These are phyloP conservation scores for Stichopus horrens DNA, from an alignment of 53 echinoderm and acorn worm genomes.

Conservation along the genomic window DNA sequence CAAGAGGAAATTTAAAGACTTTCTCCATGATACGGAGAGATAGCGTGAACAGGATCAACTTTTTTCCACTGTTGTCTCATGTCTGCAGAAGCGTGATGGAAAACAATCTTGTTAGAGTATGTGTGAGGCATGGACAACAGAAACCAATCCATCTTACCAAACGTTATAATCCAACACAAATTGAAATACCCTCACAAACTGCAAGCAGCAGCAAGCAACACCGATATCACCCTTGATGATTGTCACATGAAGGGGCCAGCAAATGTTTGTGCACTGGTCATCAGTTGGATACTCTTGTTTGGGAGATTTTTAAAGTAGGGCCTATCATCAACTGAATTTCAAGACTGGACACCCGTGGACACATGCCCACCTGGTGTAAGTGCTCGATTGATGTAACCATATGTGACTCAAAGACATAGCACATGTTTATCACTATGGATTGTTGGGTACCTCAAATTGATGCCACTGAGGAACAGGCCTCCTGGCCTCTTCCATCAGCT, in stretches of 20 bases:
- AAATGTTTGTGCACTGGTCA: no score
- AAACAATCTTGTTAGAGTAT: neutral
- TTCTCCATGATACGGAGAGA: neutral
- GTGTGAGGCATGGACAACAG: neutral
- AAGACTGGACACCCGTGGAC: no score
- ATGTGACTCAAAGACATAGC: neutral
- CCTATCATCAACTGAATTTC: no score
- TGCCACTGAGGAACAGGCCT: neutral
- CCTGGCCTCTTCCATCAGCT: neutral
- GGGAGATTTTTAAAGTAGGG: no score
- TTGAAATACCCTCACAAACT: neutral
- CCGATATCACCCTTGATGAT: no score
- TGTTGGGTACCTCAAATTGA: neutral
- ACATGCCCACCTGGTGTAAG: no score
- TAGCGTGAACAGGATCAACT: neutral
- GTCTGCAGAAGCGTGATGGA: neutral
- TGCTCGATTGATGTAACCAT: no score
- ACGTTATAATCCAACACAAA: no score
- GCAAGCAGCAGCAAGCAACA: neutral
- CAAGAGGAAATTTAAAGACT: no score
- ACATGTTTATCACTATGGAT: neutral
- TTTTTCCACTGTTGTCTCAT: neutral
- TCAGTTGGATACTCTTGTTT: no score
- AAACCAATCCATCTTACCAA: neutral
- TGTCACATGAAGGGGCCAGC: no score